Percentiles rank a stretch among this genome's conserved stretches.
Conservation (phyloP, 2,888 invertebrate species). For the Clunio marinus region DNA sequence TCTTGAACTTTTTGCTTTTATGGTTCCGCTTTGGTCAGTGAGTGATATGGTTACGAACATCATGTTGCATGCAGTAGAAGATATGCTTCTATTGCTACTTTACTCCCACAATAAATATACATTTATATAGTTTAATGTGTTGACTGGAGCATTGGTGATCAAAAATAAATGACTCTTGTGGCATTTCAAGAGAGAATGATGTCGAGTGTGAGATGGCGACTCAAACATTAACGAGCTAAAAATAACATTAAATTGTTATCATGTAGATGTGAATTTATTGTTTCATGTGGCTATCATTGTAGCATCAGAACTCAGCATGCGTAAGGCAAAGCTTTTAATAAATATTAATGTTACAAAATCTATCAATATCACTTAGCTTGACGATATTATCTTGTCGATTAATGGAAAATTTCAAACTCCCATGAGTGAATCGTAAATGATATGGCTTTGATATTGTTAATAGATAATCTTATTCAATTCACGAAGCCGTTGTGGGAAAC, state of each 20-base stretch:
- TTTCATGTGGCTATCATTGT: slow-evolving; percentile 8
- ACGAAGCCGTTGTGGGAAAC: not conserved
- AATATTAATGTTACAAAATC: slow-evolving; percentile 30
- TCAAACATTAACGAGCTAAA: slow-evolving; percentile 7
- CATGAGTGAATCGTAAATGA: not conserved
- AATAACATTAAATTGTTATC: slow-evolving; percentile 21
- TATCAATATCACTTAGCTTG: slow-evolving; percentile 29
- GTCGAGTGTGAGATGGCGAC: no score
- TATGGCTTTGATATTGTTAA: not conserved
- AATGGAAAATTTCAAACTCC: slow-evolving; percentile 23
- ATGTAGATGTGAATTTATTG: slow-evolving; percentile 21
- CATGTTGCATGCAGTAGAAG: not conserved
- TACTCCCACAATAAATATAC: slow-evolving; percentile 5
- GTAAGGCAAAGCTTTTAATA: slow-evolving; percentile 7
- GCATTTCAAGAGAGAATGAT: no score
- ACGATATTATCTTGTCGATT: slow-evolving; percentile 10
- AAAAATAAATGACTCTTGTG: slow-evolving; percentile 27
- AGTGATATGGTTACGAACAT: not conserved
- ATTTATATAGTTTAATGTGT: slow-evolving; percentile 10
- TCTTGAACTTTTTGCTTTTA: slow-evolving; percentile 12
- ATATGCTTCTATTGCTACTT: no score
- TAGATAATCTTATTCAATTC: slow-evolving; percentile 4
- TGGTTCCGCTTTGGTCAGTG: not conserved
- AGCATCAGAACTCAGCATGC: not conserved
- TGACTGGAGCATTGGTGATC: slow-evolving; percentile 14